Base-by-base conservation (phyloP, 2,113 vertebrate species). In the Eleginops maclovinus region DNA sequence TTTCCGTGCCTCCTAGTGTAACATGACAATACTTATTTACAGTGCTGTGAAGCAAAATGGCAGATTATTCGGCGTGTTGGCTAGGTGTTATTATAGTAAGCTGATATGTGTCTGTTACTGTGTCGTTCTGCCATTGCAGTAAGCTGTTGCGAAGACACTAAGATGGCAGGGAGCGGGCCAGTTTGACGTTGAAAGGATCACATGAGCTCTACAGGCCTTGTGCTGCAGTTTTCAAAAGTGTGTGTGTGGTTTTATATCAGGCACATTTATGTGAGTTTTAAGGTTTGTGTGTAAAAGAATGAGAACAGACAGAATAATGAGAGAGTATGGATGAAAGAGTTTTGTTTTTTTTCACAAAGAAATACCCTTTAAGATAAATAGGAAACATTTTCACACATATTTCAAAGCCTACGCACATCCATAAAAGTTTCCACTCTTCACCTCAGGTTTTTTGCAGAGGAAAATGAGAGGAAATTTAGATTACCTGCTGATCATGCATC, bases 31-130 rank as follows among this genome's bases (percentile, higher is more conserved):
- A 61, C 77, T 73, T 85, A 78, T 87, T 84, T 90, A 85, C 51
- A 8, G 80, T 14, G 36, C 41, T 55, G 56, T 69, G 72, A 72
- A 55, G 76, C 78, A 81, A 81, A 89, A 88, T 86, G 84, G 82
- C 4, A 53, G 79, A 82, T 88, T 76, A 88, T 72, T 80, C 22
- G 7, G 26, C 59, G 2, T 44, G 62, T 50, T 70, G 81, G 63
- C 63, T 75, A 85, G 83, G 89, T 88, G 87, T 84, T 91, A 83
- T 87, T 88, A 70, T 50, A 73, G 78, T 90, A 89, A 91, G 83
- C 85, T 86, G 89, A 93, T 88, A 62, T 60, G 77, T 88, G 86
- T 87, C 83, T 87, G 81, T 90, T 85, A 72, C 63, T 1, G 69
- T 87, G 88, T 88, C 84, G 76, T 69, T 80, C 46, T 79, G 70